A percentile compares a stretch with the other conserved stretches of the same genome.
phyloP scores from a whole-genome alignment of 2,888 invertebrate species.

The Drosophila differens region DNA sequence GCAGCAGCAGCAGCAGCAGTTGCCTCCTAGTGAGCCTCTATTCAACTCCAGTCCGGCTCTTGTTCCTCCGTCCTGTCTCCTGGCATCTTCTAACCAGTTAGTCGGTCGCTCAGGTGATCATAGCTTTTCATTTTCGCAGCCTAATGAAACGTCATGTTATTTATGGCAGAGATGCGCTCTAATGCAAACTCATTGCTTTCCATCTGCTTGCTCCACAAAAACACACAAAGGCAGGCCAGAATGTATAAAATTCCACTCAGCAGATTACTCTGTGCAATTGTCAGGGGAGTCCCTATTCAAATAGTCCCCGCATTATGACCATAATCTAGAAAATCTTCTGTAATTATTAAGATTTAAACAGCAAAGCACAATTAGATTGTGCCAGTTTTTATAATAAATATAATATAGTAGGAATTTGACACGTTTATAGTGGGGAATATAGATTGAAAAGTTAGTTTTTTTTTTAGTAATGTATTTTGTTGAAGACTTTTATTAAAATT shows the following conservation, averaged over 20 bases:
- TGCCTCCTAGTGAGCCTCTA: slow-evolving; percentile 11
- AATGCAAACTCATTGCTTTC: slow-evolving; percentile 76
- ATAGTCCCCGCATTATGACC: not conserved
- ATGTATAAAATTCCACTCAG: slow-evolving; percentile 19
- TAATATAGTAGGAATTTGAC: not conserved
- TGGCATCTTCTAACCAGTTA: slow-evolving; percentile 16
- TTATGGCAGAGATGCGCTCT: slow-evolving; percentile 71
- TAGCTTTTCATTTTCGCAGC: slow-evolving; percentile 73
- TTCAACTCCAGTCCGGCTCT: slow-evolving; percentile 4
- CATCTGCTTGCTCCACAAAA: slow-evolving; percentile 43
- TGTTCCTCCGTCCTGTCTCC: not conserved
- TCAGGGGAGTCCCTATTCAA: not conserved
- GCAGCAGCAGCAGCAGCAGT: slow-evolving; percentile 19
- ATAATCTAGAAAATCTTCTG: not conserved
- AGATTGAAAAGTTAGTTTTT: not conserved
- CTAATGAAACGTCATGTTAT: slow-evolving; percentile 79
- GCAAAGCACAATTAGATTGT: not conserved
- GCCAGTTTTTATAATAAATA: not conserved
- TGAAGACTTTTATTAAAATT: too few relatives aligned
- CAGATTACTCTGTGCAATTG: slow-evolving; percentile 25
- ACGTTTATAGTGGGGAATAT: not conserved
- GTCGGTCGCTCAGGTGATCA: slow-evolving; percentile 59
- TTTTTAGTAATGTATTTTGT: too few relatives aligned
- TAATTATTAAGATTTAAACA: slow-evolving; percentile 3
- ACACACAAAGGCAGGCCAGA: slow-evolving; percentile 22